Percentiles rank a stretch among this genome's conserved stretches.
Evolutionary conservation across 1,140 invertebrate species (phyloP).

Genomic region (Aethina tumida): DNA sequence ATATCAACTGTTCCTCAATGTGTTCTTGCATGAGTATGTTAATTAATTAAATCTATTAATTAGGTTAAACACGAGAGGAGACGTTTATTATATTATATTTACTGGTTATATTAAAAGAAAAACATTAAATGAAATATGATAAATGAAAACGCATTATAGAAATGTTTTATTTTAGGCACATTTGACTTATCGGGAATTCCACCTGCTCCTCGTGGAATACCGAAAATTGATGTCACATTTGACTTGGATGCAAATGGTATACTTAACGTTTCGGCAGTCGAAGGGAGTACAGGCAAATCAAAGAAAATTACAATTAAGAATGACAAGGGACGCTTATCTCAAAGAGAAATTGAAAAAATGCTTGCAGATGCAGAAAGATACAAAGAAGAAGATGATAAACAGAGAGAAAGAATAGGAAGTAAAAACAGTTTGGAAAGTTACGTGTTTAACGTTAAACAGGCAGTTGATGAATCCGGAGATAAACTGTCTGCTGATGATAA

Average conservation of each 20-base stretch:
- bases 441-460: constrained; percentile 48
- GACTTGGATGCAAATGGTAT: constrained; percentile 52
- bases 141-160: no score
- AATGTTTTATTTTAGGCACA: constrained; percentile 32
- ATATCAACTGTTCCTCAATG: no score
- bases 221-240: constrained; percentile 55
- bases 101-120: no score
- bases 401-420: constrained; percentile 46
- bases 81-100: no score
- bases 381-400: constrained; percentile 45
- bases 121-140: no score
- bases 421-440: constrained; percentile 64
- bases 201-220: constrained; percentile 44
- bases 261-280: constrained; percentile 49
- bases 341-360: constrained; percentile 50
- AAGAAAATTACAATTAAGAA: constrained; percentile 49
- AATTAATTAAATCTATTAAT: no score
- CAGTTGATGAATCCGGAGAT: constrained; percentile 25
- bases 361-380: constrained; percentile 57
- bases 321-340: constrained; percentile 43
- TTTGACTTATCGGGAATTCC: constrained; percentile 51
- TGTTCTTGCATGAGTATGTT: no score
- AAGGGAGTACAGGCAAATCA: constrained; percentile 52
- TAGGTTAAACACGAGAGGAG: no score
- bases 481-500: constrained; percentile 35